Percentiles rank a stretch among this genome's conserved stretches.
Conservation (phyloP, 2,113 vertebrate species). For the Micronycteris hirsuta region DNA sequence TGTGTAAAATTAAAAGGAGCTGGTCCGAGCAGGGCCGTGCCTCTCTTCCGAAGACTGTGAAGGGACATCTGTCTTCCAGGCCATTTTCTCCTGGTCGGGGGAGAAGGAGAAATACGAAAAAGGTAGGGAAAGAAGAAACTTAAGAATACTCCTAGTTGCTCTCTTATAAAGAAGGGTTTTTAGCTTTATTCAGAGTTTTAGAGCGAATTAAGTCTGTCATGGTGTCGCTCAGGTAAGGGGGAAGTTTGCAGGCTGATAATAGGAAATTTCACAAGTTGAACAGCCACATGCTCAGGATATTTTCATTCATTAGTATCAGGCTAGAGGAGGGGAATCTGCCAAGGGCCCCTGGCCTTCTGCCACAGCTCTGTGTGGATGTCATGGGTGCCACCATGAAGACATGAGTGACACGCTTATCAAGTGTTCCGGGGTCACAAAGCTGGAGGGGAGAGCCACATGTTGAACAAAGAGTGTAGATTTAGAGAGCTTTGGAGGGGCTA, state of each 20-base stretch:
- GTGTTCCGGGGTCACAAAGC: background rate
- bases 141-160: background rate
- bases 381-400: background rate
- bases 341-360: background rate
- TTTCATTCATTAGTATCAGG: background rate
- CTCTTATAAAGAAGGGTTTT: background rate
- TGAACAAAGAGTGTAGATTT: background rate
- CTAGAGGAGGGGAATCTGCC: background rate
- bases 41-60: background rate
- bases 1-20: background rate
- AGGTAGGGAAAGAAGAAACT: background rate
- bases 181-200: background rate
- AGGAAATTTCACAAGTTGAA: background rate
- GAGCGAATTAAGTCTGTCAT: background rate
- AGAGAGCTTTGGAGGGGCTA: background rate
- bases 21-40: background rate
- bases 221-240: background rate
- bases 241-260: background rate
- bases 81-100: background rate
- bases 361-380: background rate
- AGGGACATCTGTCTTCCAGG: background rate
- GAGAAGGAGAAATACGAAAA: background rate
- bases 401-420: background rate
- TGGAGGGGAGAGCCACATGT: background rate
- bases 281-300: background rate